Base-by-base conservation (phyloP, 1,140 invertebrate species). In the Ceratosolen fusciceps region DNA sequence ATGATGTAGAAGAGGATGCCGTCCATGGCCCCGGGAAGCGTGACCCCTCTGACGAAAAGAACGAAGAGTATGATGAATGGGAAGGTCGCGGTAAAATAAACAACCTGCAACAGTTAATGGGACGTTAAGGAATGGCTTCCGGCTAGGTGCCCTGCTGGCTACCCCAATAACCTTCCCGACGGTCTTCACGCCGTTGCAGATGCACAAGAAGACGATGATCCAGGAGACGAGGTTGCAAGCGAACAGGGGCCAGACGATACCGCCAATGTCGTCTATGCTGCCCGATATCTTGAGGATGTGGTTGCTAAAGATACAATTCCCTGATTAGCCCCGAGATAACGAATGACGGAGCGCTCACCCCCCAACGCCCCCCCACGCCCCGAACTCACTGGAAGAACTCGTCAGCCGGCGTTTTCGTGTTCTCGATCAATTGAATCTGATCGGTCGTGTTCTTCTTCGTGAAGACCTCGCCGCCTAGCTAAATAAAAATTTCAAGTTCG, bases 41-140 rank as follows among this genome's bases (percentile, higher is more conserved):
- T 96, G 16, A 95, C 87, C 9, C 95, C 95, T 56, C 95, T 91
- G 62, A 95, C 86, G 75, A 97, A 92, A 19, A 96, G 88, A 19
- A 94, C 88, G 29, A 93, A 92, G 1, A 98, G 90, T 47, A 97
- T 93, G 19, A 97, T 82, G 87, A 97, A 97, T 0, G 96, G 96
- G 88, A 97, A 97, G 29, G 95, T 91, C 0, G 96, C 96, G 1
- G 95, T 96, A 85, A 96, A 96, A 86, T 96, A 97, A 10, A 96
- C 95, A 34, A 95, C 94, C 92, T 95, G 92, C 24, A 89, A n/a
- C 14, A 58, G 49, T 54, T 24, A 52, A 68, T 58, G n/a, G n/a
- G n/a, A n/a, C n/a, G n/a, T n/a, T n/a, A n/a, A n/a, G n/a, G n/a
- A n/a, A n/a, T n/a, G n/a, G n/a, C n/a, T n/a, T n/a, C n/a, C n/a